Base-by-base conservation (phyloP, 1,140 invertebrate species). In the Heliconius nattereri region DNA sequence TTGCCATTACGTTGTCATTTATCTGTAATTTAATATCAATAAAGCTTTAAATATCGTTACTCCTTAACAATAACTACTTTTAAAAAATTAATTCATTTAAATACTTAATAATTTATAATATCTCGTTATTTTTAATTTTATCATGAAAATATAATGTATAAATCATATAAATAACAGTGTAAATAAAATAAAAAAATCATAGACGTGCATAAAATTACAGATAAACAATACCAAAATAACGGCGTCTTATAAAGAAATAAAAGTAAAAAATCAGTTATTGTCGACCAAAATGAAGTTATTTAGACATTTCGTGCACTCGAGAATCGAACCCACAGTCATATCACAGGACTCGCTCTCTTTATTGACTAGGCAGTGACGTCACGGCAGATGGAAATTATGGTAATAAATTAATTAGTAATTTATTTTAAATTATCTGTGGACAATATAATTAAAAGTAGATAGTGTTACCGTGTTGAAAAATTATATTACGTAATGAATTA, bases 331-430 rank as follows among this genome's bases (percentile, higher is more conserved):
- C 23, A 66, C 60, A 29, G 72, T 80, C 74, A 85, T 90, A 91
- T 91, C 90, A 90, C 90, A 90, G 89, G 84, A 86, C 79, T 79
- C 82, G 84, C 80, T 78, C 75, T 54, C 72, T 76, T 79, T 83
- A 87, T 85, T 92, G 91, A 92, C 91, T 92, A 92, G 87, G n/a
- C 57, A 29, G 72, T 45, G 79, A 81, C 79, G 79, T 78, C 79
- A 40, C 79, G 72, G 26, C 29, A 66, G 26, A 66, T 66, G 26
- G 26, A 66, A 66, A 66, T 11, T 66, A 26, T 19, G 49, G 49
- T 8, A 66, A 66, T 66, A 66, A 66, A 66, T 66, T 66, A 66
- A 29, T 23, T 3, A 66, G 7, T 78, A 71, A 75, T 23, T n/a
- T 78, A 77, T 37, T 29, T 78, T 81, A 78, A 75, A 81, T 81